Conservation (phyloP, 2,113 vertebrate genomes). For the Pituophis catenifer region DNA sequence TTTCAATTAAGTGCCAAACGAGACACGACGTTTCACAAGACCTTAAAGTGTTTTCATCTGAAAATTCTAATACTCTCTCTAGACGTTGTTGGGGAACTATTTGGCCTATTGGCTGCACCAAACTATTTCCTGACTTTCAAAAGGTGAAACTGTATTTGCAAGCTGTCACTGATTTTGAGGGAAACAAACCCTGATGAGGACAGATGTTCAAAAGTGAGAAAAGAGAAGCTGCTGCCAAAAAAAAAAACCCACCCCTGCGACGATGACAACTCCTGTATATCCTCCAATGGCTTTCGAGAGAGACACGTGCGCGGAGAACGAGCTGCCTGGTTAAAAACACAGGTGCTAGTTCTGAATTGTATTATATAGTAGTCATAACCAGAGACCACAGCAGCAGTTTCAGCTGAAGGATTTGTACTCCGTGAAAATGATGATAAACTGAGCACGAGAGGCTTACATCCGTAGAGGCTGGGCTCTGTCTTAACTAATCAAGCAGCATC, state of each 20-base stretch:
- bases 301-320: constrained; percentile 28
- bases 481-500: constrained; percentile 47
- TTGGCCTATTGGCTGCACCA: neutral
- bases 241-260: neutral
- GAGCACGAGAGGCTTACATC: constrained; percentile 21
- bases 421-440: constrained; percentile 29
- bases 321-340: neutral
- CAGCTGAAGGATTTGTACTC: neutral
- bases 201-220: constrained; percentile 21
- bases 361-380: rapidly evolving
- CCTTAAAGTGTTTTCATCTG: neutral
- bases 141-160: neutral
- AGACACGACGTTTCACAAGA: neutral
- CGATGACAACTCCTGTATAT: neutral
- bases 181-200: constrained; percentile 46
- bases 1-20: neutral
- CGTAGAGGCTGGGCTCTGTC: neutral
- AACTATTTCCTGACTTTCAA: neutral
- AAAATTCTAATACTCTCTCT: neutral
- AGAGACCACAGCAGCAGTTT: constrained; percentile 5
- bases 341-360: constrained; percentile 5
- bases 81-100: neutral
- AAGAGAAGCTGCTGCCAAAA: neutral
- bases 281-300: constrained; percentile 32
- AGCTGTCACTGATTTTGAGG: constrained; percentile 31